These are phyloP conservation scores for Bagarius yarrelli DNA, from an alignment of 2,113 vertebrate species.

Conservation along the genomic window DNA sequence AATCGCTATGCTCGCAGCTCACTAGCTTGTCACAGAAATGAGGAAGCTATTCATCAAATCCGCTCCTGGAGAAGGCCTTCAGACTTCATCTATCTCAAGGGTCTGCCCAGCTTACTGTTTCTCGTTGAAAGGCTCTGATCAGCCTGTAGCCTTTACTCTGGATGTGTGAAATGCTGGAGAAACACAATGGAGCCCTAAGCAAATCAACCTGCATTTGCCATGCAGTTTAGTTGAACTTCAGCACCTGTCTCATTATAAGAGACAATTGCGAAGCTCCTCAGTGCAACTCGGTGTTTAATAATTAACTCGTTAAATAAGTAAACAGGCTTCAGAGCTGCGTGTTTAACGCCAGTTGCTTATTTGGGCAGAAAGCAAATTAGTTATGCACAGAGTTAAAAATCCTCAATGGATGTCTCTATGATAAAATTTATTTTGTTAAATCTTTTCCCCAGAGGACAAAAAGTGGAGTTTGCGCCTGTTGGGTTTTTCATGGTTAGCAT, in stretches of 20 bases:
- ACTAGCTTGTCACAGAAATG: conserved; percentile 73
- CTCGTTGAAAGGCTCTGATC: conserved; percentile 20
- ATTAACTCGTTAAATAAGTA: conserved; percentile 27
- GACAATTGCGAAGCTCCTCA: not conserved
- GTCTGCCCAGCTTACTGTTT: conserved; percentile 39
- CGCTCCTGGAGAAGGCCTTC: conserved; percentile 60
- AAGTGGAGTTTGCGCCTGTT: too few relatives aligned
- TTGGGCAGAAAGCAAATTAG: conserved; percentile 3
- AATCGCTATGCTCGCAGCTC: conserved; percentile 63
- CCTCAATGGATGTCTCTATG: not conserved
- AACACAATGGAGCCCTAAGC: conserved; percentile 32
- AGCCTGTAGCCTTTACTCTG: conserved; percentile 12
- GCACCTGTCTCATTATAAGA: conserved; percentile 22
- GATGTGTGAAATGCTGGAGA: conserved; percentile 31
- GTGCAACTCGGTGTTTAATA: conserved; percentile 16
- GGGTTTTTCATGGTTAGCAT: too few relatives aligned
- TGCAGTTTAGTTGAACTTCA: conserved; percentile 22
- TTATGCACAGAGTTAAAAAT: conserved; percentile 15
- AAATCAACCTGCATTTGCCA: conserved; percentile 6
- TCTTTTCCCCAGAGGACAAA: not conserved
- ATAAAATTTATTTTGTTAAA: not conserved
- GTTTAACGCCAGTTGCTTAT: conserved; percentile 26
- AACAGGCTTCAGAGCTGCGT: conserved; percentile 1
- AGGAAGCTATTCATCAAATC: conserved; percentile 73
- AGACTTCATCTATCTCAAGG: conserved; percentile 49